Conservation (phyloP, 2,113 vertebrate species). For the Calcarius ornatus region DNA sequence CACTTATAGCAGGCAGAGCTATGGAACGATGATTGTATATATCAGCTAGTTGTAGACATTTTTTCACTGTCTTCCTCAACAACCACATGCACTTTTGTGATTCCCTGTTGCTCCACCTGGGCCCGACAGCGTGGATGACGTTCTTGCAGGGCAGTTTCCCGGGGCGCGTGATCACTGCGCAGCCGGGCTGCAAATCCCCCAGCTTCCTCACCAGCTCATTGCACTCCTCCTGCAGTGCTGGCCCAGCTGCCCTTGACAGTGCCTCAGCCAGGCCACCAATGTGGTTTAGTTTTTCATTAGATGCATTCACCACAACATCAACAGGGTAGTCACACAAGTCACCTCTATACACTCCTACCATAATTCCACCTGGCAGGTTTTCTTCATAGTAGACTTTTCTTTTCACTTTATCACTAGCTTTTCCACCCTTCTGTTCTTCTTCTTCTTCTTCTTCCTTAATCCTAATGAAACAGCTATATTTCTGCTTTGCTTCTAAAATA, state of each 20-base stretch:
- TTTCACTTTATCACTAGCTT: neutral
- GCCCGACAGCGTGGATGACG: slow-evolving; percentile 81
- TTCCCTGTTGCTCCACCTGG: slow-evolving; percentile 41
- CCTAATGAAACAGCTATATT: slow-evolving; percentile 74
- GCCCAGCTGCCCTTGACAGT: slow-evolving; percentile 74
- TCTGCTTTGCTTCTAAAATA: neutral
- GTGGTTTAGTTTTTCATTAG: slow-evolving; percentile 66
- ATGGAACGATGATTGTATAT: slow-evolving; percentile 62
- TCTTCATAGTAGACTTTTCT: neutral
- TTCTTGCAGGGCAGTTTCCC: slow-evolving; percentile 75
- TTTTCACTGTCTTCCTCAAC: slow-evolving; percentile 69
- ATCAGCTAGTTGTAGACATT: slow-evolving; percentile 74
- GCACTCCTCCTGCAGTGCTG: slow-evolving; percentile 72
- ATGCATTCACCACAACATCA: slow-evolving; percentile 77
- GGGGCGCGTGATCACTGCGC: slow-evolving; percentile 56
- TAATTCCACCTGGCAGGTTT: slow-evolving; percentile 63
- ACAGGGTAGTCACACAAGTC: slow-evolving; percentile 72
- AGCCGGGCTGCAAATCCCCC: slow-evolving; percentile 49
- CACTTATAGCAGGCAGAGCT: slow-evolving; percentile 81
- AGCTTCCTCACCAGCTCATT: slow-evolving; percentile 25
- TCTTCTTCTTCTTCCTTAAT: slow-evolving; percentile 60
- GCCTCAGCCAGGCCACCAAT: slow-evolving; percentile 60
- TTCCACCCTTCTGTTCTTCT: neutral
- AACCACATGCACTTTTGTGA: neutral
- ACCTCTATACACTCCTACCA: slow-evolving; percentile 71